Percentiles rank a stretch among this genome's conserved stretches.
These are phyloP conservation scores for Digitonthophagus gazella DNA, from an alignment of 2,888 invertebrate genomes.

Conservation along the genomic window DNA sequence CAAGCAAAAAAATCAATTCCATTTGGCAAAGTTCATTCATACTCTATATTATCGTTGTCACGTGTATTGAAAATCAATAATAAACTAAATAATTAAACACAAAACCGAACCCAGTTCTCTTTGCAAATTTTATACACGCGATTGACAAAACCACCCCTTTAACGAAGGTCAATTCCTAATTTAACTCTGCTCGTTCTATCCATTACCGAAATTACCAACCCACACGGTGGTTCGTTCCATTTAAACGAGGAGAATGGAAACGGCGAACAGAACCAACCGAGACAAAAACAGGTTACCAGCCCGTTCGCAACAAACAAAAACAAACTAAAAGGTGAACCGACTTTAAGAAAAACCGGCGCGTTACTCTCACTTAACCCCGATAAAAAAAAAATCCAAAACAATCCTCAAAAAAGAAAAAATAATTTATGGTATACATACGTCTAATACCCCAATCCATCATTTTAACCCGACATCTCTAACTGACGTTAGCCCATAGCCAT, in stretches of 20 bases:
- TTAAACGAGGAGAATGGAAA: not conserved
- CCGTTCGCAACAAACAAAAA: not conserved
- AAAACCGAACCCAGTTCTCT: no score
- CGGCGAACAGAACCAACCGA: not conserved
- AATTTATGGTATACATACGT: constrained; percentile 57
- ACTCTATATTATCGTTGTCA: no score
- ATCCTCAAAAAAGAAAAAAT: no score
- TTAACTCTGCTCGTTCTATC: not conserved
- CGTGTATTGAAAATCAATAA: no score
- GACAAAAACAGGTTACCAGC: not conserved
- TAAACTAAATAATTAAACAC: no score
- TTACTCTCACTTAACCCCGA: not conserved
- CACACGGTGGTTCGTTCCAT: not conserved
- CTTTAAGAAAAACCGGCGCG: not conserved
- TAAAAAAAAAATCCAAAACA: no score
- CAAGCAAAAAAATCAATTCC: no score
- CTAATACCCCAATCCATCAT: constrained; percentile 76
- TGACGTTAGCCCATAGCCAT: not conserved
- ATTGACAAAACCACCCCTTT: no score
- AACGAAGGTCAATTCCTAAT: not conserved
- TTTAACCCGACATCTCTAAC: constrained; percentile 39
- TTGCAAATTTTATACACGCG: no score
- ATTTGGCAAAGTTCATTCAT: no score
- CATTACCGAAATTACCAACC: not conserved
- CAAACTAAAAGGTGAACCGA: not conserved